Percentiles rank a stretch among this genome's conserved stretches.
Conservation (phyloP, 92 coral and sea anemone genomes). For the Scolanthus callimorphus region DNA sequence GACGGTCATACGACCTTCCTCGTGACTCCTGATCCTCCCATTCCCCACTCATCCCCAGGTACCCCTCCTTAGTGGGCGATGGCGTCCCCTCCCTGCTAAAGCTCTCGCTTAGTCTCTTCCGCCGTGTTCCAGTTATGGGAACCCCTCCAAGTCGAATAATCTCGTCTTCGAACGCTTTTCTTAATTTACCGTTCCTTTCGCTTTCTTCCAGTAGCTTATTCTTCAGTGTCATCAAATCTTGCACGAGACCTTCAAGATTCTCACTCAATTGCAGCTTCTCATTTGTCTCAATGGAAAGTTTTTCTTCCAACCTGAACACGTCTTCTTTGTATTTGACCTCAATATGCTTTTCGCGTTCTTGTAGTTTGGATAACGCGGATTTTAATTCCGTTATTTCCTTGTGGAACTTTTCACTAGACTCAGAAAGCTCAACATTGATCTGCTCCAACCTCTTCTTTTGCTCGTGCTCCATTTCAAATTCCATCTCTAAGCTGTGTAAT, state of each 20-base stretch:
- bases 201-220: conserved; percentile 52
- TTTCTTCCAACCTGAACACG: conserved; percentile 39
- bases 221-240: conserved; percentile 64
- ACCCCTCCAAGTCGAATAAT: conserved; percentile 15
- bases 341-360: conserved; percentile 41
- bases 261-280: conserved; percentile 57
- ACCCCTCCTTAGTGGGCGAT: background rate
- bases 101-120: background rate
- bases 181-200: conserved; percentile 46
- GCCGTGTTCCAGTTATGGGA: background rate
- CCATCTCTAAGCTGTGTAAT: conserved; percentile 37
- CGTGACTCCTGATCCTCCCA: background rate
- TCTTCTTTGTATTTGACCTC: conserved; percentile 50
- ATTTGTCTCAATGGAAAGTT: conserved; percentile 41
- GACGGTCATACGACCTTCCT: background rate
- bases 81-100: background rate
- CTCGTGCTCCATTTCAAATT: conserved; percentile 37
- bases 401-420: conserved; percentile 34
- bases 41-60: no score
- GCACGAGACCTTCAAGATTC: conserved; percentile 61
- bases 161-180: conserved; percentile 47
- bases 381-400: conserved; percentile 47
- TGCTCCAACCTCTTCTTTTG: conserved; percentile 53
- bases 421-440: conserved; percentile 29
- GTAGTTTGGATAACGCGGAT: conserved; percentile 25